These are phyloP conservation scores for Scarus forsteni DNA, from an alignment of 2,797 vertebrate species.

Conservation along the genomic window DNA sequence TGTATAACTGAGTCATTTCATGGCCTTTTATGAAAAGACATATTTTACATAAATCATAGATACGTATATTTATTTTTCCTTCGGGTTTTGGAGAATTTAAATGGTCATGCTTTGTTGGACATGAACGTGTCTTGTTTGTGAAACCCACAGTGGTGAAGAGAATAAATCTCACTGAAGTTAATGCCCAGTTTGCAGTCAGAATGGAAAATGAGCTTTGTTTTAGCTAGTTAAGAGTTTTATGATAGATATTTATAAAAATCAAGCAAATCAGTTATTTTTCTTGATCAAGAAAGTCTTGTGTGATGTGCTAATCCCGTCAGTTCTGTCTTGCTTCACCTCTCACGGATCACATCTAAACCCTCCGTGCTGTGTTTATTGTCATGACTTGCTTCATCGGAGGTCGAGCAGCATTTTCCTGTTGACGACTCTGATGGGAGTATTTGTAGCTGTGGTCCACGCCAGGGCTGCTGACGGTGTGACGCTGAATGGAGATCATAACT, in stretches of 20 bases:
- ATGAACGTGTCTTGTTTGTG: slow-evolving; percentile 52
- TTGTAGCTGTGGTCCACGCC: slow-evolving; percentile 4
- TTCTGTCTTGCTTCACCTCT: slow-evolving; percentile 44
- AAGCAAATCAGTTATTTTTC: slow-evolving; percentile 67
- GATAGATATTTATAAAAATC: slow-evolving; percentile 73
- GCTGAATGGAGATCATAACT: slow-evolving; percentile 62
- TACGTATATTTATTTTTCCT: slow-evolving; percentile 82
- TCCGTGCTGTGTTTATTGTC: slow-evolving; percentile 33
- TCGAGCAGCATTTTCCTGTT: slow-evolving; percentile 40
- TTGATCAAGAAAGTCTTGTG: slow-evolving; percentile 50
- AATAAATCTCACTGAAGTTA: slow-evolving; percentile 33
- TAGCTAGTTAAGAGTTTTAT: slow-evolving; percentile 73
- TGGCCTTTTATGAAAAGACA: slow-evolving; percentile 67
- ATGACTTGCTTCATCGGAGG: slow-evolving; percentile 38
- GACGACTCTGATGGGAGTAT: slow-evolving; percentile 31
- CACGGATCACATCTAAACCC: slow-evolving; percentile 24
- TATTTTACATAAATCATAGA: slow-evolving; percentile 80
- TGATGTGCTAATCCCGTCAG: slow-evolving; percentile 58
- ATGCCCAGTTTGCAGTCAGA: slow-evolving; percentile 65
- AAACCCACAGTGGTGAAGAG: slow-evolving; percentile 11
- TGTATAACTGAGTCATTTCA: slow-evolving; percentile 56
- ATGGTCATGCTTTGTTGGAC: slow-evolving; percentile 57
- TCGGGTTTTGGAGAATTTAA: slow-evolving; percentile 62
- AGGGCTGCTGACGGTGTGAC: slow-evolving; percentile 35
- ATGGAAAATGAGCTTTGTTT: slow-evolving; percentile 54